These are phyloP conservation scores for Drosophila nannoptera DNA, from an alignment of 1,140 invertebrate species.

Conservation along the genomic window DNA sequence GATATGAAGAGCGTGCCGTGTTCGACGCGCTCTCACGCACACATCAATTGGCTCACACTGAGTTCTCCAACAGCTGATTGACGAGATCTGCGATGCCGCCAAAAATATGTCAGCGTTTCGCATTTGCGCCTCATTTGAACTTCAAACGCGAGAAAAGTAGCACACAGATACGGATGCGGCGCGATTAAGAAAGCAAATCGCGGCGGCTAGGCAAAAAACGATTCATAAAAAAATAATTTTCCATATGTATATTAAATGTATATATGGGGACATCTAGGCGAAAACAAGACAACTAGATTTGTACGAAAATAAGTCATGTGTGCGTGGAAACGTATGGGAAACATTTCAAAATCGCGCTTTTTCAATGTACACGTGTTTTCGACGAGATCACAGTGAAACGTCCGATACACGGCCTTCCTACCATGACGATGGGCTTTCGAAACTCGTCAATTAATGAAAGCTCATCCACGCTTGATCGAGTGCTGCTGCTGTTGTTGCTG, in stretches of 20 bases:
- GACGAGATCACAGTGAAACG: constrained; percentile 22
- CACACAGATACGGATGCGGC: constrained; percentile 66
- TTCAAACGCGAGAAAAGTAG: constrained; percentile 76
- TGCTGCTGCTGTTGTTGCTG: constrained; percentile 21
- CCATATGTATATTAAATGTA: constrained; percentile 1
- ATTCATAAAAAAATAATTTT: neutral
- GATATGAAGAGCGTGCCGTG: constrained; percentile 8
- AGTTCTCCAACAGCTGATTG: constrained; percentile 38
- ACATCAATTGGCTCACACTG: constrained; percentile 10
- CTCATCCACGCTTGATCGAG: constrained; percentile 1
- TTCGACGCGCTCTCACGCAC: constrained; percentile 2
- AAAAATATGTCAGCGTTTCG: constrained; percentile 54
- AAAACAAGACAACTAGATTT: no score
- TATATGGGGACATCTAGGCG: neutral
- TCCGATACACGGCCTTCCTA: neutral
- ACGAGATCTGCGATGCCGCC: constrained; percentile 48
- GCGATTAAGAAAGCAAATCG: constrained; percentile 44
- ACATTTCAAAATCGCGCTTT: constrained; percentile 6
- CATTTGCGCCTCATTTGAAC: constrained; percentile 73
- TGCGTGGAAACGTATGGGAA: neutral
- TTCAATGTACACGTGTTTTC: constrained; percentile 14
- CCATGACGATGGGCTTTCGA: constrained; percentile 22
- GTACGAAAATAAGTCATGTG: constrained; percentile 2
- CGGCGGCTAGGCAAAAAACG: neutral
- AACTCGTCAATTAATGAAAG: constrained; percentile 24